Percentiles rank a stretch among this genome's conserved stretches.
phyloP scores from a whole-genome alignment of 2,888 invertebrate genomes.

The Phrixothrix hirtus region DNA sequence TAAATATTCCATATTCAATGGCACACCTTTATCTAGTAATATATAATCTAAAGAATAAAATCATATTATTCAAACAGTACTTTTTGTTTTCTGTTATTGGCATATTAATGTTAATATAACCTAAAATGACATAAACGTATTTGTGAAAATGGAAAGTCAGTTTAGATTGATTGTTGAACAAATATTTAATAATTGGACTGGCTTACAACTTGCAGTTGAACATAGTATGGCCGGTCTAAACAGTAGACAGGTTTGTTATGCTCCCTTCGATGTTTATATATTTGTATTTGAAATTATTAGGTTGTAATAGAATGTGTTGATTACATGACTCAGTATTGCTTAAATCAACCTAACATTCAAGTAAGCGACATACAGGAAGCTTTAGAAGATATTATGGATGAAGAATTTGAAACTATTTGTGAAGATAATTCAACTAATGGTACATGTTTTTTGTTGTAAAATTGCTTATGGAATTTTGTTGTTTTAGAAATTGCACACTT shows the following conservation, averaged over 20 bases:
- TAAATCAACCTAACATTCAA: slow-evolving; percentile 61
- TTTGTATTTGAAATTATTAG: slow-evolving; percentile 49
- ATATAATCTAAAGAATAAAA: no score
- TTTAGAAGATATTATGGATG: slow-evolving; percentile 72
- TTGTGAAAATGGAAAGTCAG: slow-evolving; percentile 51
- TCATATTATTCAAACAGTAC: no score
- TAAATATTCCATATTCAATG: no score
- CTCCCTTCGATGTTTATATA: neutral
- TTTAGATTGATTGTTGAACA: slow-evolving; percentile 67
- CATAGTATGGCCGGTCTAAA: slow-evolving; percentile 74
- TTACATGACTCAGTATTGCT: slow-evolving; percentile 67
- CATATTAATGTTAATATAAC: no score
- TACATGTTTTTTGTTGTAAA: slow-evolving; percentile 39
- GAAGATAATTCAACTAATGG: slow-evolving; percentile 72
- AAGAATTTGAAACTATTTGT: slow-evolving; percentile 73
- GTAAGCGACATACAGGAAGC: slow-evolving; percentile 65
- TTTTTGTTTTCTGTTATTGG: no score
- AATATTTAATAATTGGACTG: slow-evolving; percentile 74
- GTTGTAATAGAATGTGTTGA: slow-evolving; percentile 67
- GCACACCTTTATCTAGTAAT: no score
- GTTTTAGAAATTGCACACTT: slow-evolving; percentile 63
- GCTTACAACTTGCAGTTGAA: slow-evolving; percentile 70
- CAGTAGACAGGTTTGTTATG: slow-evolving; percentile 65
- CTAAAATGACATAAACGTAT: slow-evolving; percentile 62
- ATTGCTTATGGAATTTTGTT: neutral